A percentile compares a stretch with the other conserved stretches of the same genome.
These are phyloP conservation scores for Lucinisca nassula DNA, from an alignment of 2,888 invertebrate species.

Conservation along the genomic window DNA sequence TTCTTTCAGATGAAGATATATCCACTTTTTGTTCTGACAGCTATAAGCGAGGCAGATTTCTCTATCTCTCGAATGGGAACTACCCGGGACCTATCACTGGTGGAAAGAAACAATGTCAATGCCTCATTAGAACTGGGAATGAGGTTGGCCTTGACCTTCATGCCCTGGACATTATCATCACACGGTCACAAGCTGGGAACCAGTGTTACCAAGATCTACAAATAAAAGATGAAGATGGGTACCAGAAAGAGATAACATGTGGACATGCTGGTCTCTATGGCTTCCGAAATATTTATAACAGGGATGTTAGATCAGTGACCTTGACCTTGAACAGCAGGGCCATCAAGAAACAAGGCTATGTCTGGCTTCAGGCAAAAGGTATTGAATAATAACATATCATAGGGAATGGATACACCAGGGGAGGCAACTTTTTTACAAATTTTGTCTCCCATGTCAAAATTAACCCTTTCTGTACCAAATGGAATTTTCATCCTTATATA, in stretches of 20 bases:
- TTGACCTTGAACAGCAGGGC: constrained; percentile 75
- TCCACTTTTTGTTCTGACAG: constrained; percentile 77
- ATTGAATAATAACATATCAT: too few relatives aligned
- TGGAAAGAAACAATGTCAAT: constrained; percentile 75
- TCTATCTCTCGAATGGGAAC: constrained; percentile 80
- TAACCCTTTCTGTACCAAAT: too few relatives aligned
- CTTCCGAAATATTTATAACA: constrained; percentile 78
- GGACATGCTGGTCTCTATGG: constrained; percentile 81
- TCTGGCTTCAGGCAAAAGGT: constrained; percentile 83
- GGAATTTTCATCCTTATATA: too few relatives aligned
- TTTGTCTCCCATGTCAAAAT: too few relatives aligned
- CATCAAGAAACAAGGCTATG: constrained; percentile 75
- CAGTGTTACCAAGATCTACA: constrained; percentile 75
- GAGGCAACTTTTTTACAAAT: too few relatives aligned
- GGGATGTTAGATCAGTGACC: constrained; percentile 78
- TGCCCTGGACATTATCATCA: constrained; percentile 77
- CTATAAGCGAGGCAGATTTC: constrained; percentile 74
- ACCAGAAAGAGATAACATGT: constrained; percentile 76
- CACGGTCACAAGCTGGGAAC: constrained; percentile 60
- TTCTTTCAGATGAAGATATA: constrained; percentile 77
- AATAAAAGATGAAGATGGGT: constrained; percentile 75
- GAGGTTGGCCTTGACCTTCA: constrained; percentile 78
- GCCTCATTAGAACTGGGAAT: constrained; percentile 76
- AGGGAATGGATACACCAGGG: too few relatives aligned
- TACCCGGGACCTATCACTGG: constrained; percentile 76